Evolutionary conservation across 2,888 invertebrate species (phyloP), one percentile per base, ranked within the genome.

Genomic region (Caenorhabditis doughertyi): DNA sequence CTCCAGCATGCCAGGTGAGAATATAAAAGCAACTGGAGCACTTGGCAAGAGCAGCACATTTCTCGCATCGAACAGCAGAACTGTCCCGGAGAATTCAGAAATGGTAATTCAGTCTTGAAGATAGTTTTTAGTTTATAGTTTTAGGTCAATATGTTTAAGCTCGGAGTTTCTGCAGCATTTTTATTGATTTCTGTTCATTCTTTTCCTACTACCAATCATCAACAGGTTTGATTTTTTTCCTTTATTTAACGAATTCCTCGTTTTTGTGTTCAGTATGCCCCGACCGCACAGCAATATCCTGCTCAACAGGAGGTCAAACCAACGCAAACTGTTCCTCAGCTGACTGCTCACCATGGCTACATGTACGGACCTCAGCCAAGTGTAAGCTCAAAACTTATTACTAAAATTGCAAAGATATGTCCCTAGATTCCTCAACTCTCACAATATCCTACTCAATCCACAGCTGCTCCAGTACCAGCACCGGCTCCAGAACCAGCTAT

Each of bases 291-390:
- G 42, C 76, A 77, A 68, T 77, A 77, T 77, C 77, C 77, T 77
- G 77, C 68, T 62, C 77, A 58, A 51, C 77, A 77, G 77, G 77
- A 77, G 77, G 68, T 53, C 44, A 77, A 77, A 25, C 23, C 27
- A 42, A 16, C 49, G 4, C 67, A 53, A 21, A 39, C 55, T 18
- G 42, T 35, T 51, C 51, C 74, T 21, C 74, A 65, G 39, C 21
- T 58, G 3, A 35, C 77, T 8, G 70, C 79, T 25, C 81, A 81
- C 51, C 74, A 81, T 49, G 81, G 81, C 13, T 81, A 27, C 42
- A 51, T 81, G 32, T 81, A 81, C 55, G 72, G 70, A n/a, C 81
- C 74, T 25, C 55, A 58, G 21, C 74, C 74, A 71, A 56, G 32
- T 21, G 81, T 81, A 18, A 56, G 55, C 9, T 18, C 1, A 8